Evolutionary conservation across 2,797 vertebrate species (phyloP), one percentile per base, ranked within the genome.

Genomic region (Silurus aristotelis): DNA sequence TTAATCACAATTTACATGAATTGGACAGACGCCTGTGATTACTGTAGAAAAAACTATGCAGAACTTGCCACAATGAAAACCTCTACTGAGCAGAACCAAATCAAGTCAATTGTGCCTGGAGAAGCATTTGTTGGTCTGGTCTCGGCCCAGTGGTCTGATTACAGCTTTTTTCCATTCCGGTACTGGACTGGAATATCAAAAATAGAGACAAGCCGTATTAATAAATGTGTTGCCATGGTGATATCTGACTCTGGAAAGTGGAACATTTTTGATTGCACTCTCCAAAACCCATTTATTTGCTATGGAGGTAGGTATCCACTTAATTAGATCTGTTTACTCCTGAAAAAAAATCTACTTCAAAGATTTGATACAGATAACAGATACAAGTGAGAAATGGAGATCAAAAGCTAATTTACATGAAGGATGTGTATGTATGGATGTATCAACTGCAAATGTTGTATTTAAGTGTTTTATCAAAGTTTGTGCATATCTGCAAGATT

Each of bases 191-290:
- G 5, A 46, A 20, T 6, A 15, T 19, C 20, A 25, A 6, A 0
- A 5, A 22, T 2, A 3, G 77, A 80, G 22, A n/a, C 77, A 6
- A 0, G 1, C 8, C 8, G 63, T 43, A 4, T 63, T 46, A 64
- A 80, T 61, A 48, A 64, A 63, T 80, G 77, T 64, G 60, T 46
- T 80, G 77, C 38, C 60, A 80, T 80, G 77, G 60, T 43, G 60
- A 64, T 80, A 12, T 19, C 77, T 17, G 31, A n/a, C n/a, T 46
- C 77, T 64, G 77, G 58, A 15, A 43, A 80, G 46, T 80, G 77
- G 77, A 25, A 80, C 12, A 6, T 19, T 46, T n/a, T 63, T 46
- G 12, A 63, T 38, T 80, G 77, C 43, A 46, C 77, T 13, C 7
- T 43, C 20, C 20, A 15, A 80, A 48, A 43, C 0, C 77, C 77